A percentile compares a stretch with the other conserved stretches of the same genome.
These are phyloP conservation scores for Maconellicoccus hirsutus DNA, from an alignment of 1,140 invertebrate genomes.

Conservation along the genomic window DNA sequence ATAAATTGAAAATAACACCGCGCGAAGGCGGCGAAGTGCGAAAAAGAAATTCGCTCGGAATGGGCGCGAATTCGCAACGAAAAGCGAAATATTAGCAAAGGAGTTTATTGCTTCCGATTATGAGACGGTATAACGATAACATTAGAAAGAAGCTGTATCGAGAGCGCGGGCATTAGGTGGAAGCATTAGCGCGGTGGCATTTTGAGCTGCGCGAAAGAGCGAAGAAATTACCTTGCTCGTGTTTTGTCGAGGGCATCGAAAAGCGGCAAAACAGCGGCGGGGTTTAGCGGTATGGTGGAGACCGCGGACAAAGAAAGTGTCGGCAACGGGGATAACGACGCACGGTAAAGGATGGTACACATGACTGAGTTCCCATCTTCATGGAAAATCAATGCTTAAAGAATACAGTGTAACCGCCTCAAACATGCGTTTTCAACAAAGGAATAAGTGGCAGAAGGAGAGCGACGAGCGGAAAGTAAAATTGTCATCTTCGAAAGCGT, in stretches of 20 bases:
- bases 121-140: too few species aligned
- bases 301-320: neutral
- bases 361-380: constrained; percentile 19
- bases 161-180: too few species aligned
- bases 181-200: too few species aligned
- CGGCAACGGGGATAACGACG: neutral
- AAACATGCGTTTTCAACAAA: constrained; percentile 17
- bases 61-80: too few species aligned
- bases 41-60: too few species aligned
- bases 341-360: constrained; percentile 4
- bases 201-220: too few species aligned
- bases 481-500: constrained; percentile 13
- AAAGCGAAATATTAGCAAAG: too few species aligned
- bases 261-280: neutral
- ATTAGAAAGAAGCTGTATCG: too few species aligned
- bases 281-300: neutral
- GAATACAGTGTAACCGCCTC: constrained; percentile 13
- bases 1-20: too few species aligned
- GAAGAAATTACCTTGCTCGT: neutral
- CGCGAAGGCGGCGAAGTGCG: too few species aligned
- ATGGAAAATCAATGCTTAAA: constrained; percentile 22
- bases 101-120: too few species aligned
- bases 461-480: constrained; percentile 13
- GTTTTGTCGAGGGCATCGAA: neutral
- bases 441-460: neutral